Evolutionary conservation across 1,140 invertebrate genomes (phyloP).

Genomic region (Spodoptera litura): DNA sequence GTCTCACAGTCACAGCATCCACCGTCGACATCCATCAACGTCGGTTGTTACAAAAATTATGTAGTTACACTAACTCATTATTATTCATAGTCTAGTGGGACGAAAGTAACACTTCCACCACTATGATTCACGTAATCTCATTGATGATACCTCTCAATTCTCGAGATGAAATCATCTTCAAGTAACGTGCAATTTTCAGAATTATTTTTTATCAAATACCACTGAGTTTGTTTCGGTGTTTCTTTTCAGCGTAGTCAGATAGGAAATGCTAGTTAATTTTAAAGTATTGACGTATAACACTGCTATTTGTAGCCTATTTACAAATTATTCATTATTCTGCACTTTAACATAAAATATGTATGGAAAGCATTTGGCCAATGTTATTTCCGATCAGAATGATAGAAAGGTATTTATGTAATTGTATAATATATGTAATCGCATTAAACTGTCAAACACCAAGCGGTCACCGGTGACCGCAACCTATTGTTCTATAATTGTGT

Average conservation of each 20-base stretch:
- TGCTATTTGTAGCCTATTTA: no score
- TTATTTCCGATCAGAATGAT: conserved; percentile 9
- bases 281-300: no score
- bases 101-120: conserved; percentile 37
- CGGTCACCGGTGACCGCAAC: no score
- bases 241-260: background rate
- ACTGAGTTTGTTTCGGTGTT: background rate
- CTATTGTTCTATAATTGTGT: no score
- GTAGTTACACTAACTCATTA: conserved; percentile 36
- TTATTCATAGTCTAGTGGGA: conserved; percentile 41
- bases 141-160: conserved; percentile 34
- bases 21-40: conserved; percentile 56
- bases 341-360: no score
- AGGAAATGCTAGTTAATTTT: background rate
- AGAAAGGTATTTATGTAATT: conserved; percentile 8
- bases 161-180: conserved; percentile 24
- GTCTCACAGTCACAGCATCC: conserved; percentile 58
- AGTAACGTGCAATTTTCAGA: conserved; percentile 16
- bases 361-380: no score
- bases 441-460: no score
- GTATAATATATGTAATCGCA: no score
- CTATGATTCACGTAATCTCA: conserved; percentile 25
- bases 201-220: background rate
- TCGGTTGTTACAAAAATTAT: conserved; percentile 50
- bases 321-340: no score